Conservation (phyloP, 2,888 invertebrate species). For the Drosophila nr. fundita region DNA sequence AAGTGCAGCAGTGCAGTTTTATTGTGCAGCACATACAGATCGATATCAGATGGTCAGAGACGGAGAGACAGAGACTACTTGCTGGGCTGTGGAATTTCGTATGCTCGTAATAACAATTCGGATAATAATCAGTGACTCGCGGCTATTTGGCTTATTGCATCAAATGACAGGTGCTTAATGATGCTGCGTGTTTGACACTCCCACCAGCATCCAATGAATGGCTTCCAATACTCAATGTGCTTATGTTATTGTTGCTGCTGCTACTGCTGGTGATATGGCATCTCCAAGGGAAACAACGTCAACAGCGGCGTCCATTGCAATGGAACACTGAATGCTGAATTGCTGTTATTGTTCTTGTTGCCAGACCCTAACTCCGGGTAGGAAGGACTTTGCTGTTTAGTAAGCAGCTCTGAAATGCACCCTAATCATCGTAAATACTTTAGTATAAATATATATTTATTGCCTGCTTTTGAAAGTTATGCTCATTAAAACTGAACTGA, state of each 20-base stretch:
- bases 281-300: conserved; percentile 40
- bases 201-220: conserved; percentile 22
- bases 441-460: no score
- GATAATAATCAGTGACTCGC: conserved; percentile 45
- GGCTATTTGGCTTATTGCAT: conserved; percentile 46
- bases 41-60: not conserved
- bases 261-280: conserved; percentile 32
- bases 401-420: not conserved
- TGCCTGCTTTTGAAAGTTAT: not conserved
- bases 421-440: not conserved
- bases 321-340: conserved; percentile 10
- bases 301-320: conserved; percentile 35
- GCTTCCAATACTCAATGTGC: conserved; percentile 4
- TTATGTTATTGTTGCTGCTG: conserved; percentile 12
- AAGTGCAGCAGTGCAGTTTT: not conserved
- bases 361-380: not conserved
- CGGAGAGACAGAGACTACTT: conserved; percentile 2
- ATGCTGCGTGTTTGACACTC: conserved; percentile 25
- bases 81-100: not conserved
- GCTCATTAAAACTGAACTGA: not conserved
- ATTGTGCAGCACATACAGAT: conserved; percentile 5
- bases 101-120: conserved; percentile 26
- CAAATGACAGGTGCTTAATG: conserved; percentile 46
- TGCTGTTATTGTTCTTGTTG: not conserved
- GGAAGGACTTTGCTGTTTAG: not conserved